Evolutionary conservation across 2,888 invertebrate genomes (phyloP).

Genomic region (Stenolophus ochropezus): DNA sequence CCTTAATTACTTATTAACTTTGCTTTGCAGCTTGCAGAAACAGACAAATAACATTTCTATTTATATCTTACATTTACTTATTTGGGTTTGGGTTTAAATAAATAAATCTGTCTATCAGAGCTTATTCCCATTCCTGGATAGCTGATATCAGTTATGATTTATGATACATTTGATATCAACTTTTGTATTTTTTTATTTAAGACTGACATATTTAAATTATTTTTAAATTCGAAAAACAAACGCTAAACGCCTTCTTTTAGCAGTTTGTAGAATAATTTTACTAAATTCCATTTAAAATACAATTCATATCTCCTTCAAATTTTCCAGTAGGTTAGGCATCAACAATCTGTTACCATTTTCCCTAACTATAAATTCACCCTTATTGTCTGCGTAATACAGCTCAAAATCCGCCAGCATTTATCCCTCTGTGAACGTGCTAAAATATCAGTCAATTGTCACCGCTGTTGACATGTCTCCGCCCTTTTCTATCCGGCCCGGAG

Average conservation of each 20-base stretch:
- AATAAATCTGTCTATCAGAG: too few species aligned
- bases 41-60: slow-evolving; percentile 33
- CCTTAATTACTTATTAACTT: slow-evolving; percentile 45
- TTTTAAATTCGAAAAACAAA: too few species aligned
- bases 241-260: too few species aligned
- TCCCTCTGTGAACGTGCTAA: slow-evolving; percentile 5
- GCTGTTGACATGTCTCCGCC: slow-evolving; percentile 29
- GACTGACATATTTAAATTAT: too few species aligned
- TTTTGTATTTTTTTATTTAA: too few species aligned
- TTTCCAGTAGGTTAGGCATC: slow-evolving; percentile 13
- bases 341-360: slow-evolving; percentile 6
- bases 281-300: neutral
- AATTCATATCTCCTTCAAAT: neutral
- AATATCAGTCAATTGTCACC: slow-evolving; percentile 16
- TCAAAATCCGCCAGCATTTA: neutral
- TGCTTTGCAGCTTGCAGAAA: slow-evolving; percentile 11
- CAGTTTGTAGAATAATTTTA: neutral
- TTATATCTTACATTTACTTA: too few species aligned
- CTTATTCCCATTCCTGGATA: too few species aligned
- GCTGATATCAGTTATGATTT: too few species aligned
- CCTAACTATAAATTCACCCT: neutral
- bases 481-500: neutral
- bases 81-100: too few species aligned
- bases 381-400: neutral
- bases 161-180: too few species aligned